Evolutionary conservation across 2,888 invertebrate species (phyloP).

Genomic region (Tortrix viridana): DNA sequence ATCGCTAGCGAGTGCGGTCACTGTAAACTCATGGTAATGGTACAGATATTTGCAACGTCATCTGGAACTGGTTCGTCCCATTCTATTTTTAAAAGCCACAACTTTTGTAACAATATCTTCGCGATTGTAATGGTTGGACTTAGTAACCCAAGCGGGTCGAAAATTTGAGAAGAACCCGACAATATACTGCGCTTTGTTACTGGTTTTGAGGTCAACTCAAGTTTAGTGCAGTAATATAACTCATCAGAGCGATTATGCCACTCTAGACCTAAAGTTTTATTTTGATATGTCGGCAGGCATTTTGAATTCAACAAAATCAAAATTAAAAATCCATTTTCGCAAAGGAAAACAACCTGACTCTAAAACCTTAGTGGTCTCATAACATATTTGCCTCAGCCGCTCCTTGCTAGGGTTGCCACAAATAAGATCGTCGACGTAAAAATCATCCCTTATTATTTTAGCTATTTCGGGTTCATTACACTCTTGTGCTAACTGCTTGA

Average conservation of each 20-base stretch:
- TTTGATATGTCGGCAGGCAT: not conserved
- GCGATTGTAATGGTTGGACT: slow-evolving; percentile 9
- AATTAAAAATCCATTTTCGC: slow-evolving; percentile 8
- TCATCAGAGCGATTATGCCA: too few species aligned
- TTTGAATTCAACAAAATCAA: not conserved
- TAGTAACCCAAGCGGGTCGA: slow-evolving; percentile 4
- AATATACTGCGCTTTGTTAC: not conserved
- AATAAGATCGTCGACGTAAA: slow-evolving; percentile 5
- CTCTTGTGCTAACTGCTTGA: slow-evolving; percentile 4
- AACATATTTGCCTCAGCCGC: not conserved
- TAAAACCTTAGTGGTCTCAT: not conserved
- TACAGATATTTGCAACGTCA: too few species aligned
- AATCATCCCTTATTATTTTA: slow-evolving; percentile 1
- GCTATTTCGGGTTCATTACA: slow-evolving; percentile 1
- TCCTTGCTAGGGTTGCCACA: not conserved
- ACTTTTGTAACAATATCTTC: slow-evolving; percentile 1
- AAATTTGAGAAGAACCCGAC: not conserved
- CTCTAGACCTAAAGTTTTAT: slow-evolving; percentile 6
- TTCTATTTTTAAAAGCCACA: slow-evolving; percentile 26
- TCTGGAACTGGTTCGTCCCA: slow-evolving; percentile 31
- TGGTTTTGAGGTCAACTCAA: too few species aligned
- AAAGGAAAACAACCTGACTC: slow-evolving; percentile 14
- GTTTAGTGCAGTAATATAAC: too few species aligned
- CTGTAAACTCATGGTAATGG: too few species aligned
- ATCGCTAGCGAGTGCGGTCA: too few species aligned